These are phyloP conservation scores for Onthophagus taurus DNA, from an alignment of 1,140 invertebrate species.

Conservation along the genomic window DNA sequence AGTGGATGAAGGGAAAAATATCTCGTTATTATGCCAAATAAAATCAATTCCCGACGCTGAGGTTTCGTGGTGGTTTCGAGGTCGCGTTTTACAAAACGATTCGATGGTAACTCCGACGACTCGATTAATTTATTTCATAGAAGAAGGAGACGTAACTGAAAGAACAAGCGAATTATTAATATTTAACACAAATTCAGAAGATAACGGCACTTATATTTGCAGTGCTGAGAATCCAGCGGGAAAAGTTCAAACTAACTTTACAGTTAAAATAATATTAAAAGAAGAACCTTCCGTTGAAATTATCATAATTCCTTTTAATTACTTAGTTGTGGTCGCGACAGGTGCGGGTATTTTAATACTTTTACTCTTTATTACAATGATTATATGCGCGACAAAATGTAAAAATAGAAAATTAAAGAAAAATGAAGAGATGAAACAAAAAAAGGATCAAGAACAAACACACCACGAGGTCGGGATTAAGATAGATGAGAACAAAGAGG, in stretches of 20 bases:
- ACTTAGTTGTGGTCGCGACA: constrained; percentile 54
- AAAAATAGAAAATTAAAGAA: constrained; percentile 33
- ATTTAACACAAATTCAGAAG: constrained; percentile 59
- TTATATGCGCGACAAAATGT: constrained; percentile 50
- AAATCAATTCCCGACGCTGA: constrained; percentile 69
- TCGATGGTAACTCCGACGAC: constrained; percentile 51
- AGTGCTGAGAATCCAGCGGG: constrained; percentile 75
- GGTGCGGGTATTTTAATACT: constrained; percentile 50
- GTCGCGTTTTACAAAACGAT: constrained; percentile 61
- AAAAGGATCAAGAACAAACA: constrained; percentile 24
- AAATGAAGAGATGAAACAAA: constrained; percentile 14
- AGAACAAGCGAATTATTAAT: constrained; percentile 67
- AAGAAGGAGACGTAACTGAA: constrained; percentile 59
- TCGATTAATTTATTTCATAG: constrained; percentile 56
- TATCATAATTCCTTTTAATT: constrained; percentile 52
- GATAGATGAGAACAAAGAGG: constrained; percentile 10
- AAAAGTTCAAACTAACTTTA: constrained; percentile 62
- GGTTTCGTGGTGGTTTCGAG: constrained; percentile 75
- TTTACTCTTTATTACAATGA: constrained; percentile 49
- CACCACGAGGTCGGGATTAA: constrained; percentile 28
- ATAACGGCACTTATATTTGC: constrained; percentile 74
- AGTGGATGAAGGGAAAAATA: constrained; percentile 66
- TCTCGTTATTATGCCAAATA: constrained; percentile 67
- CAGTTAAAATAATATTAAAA: constrained; percentile 61
- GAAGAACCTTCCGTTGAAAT: constrained; percentile 56